Base-by-base conservation (phyloP, 2,113 vertebrate genomes). In the Brachypteracias leptosomus region DNA sequence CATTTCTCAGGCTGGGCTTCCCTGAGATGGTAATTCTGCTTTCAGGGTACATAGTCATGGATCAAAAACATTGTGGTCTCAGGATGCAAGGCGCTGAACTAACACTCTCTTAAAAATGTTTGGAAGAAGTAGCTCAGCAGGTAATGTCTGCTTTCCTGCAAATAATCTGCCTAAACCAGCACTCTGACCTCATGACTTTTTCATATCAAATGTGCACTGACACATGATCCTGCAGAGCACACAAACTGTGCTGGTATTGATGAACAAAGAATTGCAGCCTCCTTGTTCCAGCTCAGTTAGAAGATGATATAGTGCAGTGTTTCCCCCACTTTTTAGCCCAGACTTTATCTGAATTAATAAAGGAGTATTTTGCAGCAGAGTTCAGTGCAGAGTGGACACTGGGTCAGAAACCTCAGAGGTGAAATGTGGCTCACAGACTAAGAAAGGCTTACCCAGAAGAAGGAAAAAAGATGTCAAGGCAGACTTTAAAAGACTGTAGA, bases 11-110 rank as follows among this genome's bases (percentile, higher is more conserved):
- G 16, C 63, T 73, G 28, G 18, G 9, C 51, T 95, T 88, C 44
- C 28, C 66, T 25, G 26, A 61, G 78, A 36, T 11, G 15, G 10
- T 46, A 72, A 85, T 93, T 91, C 10, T 14, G 68, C 31, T 88
- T 79, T 28, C 62, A 85, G 44, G 17, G 16, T 31, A 63, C 24
- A n/a, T n/a, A 85, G 63, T 46, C 9, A 29, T 5, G 31, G 54
- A 76, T 40, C 36, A 85, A 94, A 91, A 59, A 6, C 14, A 33
- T 18, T 68, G 31, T 0, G 1, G 9, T 9, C 33, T 82, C 13
- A 44, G n/a, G 54, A 44, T 28, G 13, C 0, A 1, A 65, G 26
- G 8, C 2, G 4, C 31, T 65, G 58, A 68, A 72, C 47, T 61
- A 42, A 17, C 31, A 36, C 16, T 61, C 14, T 78, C 16, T 83